Base-by-base conservation (phyloP, 2,797 vertebrate species). In the Sebastes vulpes region DNA sequence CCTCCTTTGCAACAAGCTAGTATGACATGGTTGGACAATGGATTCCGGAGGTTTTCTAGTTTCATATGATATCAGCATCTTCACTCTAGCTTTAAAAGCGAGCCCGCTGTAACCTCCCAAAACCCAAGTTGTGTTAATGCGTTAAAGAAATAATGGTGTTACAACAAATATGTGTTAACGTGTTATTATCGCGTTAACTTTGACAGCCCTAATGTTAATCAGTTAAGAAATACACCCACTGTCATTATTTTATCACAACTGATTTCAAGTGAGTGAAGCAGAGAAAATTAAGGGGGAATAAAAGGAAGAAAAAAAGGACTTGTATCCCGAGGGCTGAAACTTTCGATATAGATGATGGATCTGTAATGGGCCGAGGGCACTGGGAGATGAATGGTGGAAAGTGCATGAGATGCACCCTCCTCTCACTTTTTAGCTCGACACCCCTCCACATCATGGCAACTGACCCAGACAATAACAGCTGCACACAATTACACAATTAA, bases 401-500 rank as follows among this genome's bases (percentile, higher is more conserved):
- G 68, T 67, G 66, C 42, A 20, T 14, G 25, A 28, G 77, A 66
- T 84, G 63, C 56, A 68, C 76, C 56, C 82, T 66, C 48, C 57
- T 79, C 58, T 78, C 53, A 29, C 31, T 73, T 82, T 81, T 78
- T 46, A 73, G 78, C 81, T 52, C 29, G 9, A 82, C 79, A 76
- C 59, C 53, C 63, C 28, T 65, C 65, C 83, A 78, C 86, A 84
- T 86, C 82, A 87, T 91, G 77, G 74, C 79, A 88, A 89, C 75
- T 88, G 82, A 91, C 86, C 89, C 74, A 90, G 87, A 90, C 87
- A 84, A 88, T 84, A 46, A 78, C 91, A 95, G 87, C 91, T 95
- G 94, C 78, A 59, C 56, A 64, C 85, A 91, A 89, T 95, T 94
- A 93, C 81, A 75, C 85, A 92, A 93, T 91, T 92, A 93, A 88